Base-by-base conservation (phyloP, 2,797 vertebrate genomes). In the Rhyacichthys aspro region DNA sequence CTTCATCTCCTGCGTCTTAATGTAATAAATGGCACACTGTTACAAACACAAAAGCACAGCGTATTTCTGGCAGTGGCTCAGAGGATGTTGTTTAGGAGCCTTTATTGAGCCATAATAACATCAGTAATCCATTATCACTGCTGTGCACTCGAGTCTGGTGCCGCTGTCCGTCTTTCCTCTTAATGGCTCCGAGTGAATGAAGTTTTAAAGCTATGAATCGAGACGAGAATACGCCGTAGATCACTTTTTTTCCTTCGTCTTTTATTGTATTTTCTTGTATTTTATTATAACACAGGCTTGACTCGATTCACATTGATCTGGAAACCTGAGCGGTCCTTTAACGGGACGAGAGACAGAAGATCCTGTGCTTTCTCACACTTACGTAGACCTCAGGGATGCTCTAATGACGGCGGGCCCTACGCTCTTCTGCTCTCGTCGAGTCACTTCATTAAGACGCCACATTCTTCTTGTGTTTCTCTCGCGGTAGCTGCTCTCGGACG, bases 41-140 rank as follows among this genome's bases (percentile, higher is more conserved):
- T n/a, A 9, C 39, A 49, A 28, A 32, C 38, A 46, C 38, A 33
- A 14, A 37, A 8, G 28, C 11, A 39, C 17, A 41, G 34, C 45
- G 43, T 11, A 63, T 45, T 64, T 82, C 53, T 77, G 60, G 67
- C 70, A 75, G 53, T 69, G 67, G 63, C 72, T 72, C 74, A 76
- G 67, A 74, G 58, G 73, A 78, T 83, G 82, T 74, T 79, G 67
- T 85, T 79, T 57, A 46, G 59, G 65, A 68, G 42, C 70, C 67
- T 79, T 52, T 73, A 82, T 79, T 76, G 78, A 78, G 67, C 65
- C 70, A 48, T 86, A 84, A 86, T 78, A 76, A 70, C 79, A 84
- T 89, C 81, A 89, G 78, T 74, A 59, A 78, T 84, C 76, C 82
- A 90, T 89, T 88, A 87, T 78, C 74, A 32, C 70, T 62, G 63